These are phyloP conservation scores for Drosophila cracens DNA, from an alignment of 2,888 invertebrate genomes.

Conservation along the genomic window DNA sequence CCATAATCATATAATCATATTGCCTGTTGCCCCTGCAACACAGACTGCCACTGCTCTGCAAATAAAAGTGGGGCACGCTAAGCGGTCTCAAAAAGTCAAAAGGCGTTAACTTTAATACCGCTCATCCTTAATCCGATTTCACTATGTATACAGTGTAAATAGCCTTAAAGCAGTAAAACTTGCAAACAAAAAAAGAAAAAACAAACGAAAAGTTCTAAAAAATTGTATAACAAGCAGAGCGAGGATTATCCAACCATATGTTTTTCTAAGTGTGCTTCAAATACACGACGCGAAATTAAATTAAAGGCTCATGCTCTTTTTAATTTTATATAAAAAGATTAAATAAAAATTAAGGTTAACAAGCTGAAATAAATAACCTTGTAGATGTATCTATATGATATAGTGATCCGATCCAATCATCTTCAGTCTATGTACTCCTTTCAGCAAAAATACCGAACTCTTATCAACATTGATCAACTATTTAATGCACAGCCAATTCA, in stretches of 20 bases:
- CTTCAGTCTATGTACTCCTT: too few species aligned
- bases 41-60: conserved; percentile 1
- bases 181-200: neutral
- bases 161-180: conserved; percentile 1
- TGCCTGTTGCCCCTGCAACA: conserved; percentile 30
- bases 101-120: conserved; percentile 55
- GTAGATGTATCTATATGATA: too few species aligned
- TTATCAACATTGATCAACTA: neutral
- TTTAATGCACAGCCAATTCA: neutral
- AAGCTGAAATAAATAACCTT: neutral
- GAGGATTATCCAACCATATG: neutral
- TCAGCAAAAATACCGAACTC: too few species aligned
- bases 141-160: conserved; percentile 24
- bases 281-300: neutral
- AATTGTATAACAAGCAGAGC: neutral
- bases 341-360: neutral
- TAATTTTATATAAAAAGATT: neutral
- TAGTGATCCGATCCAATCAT: too few species aligned
- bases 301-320: neutral
- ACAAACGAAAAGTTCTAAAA: neutral
- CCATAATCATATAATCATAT: conserved; percentile 72
- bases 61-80: conserved; percentile 52
- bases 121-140: conserved; percentile 6
- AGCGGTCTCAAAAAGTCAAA: conserved; percentile 60
- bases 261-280: neutral